Conservation (phyloP, 2,797 vertebrate species). For the Thamnophis elegans region DNA sequence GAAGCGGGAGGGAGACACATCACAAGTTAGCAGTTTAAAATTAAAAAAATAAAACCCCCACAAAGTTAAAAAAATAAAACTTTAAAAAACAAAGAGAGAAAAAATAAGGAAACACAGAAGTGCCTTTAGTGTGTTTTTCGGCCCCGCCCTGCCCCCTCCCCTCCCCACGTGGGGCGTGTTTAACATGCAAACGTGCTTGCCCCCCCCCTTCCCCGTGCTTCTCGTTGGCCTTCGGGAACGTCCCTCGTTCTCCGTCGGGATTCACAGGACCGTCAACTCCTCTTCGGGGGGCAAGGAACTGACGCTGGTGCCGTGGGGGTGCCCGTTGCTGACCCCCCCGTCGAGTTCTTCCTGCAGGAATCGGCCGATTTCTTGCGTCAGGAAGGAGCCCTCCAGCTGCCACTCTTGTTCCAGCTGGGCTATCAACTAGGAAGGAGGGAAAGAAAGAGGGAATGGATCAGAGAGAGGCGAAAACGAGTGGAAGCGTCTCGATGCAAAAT, state of each 20-base stretch:
- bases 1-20: neutral
- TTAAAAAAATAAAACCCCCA: neutral
- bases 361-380: slow-evolving; percentile 78
- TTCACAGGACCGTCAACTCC: slow-evolving; percentile 65
- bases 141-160: neutral
- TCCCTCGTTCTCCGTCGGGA: neutral
- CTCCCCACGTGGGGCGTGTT: neutral
- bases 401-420: slow-evolving; percentile 70
- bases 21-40: neutral
- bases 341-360: slow-evolving; percentile 76
- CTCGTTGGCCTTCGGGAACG: no score
- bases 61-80: neutral
- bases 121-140: slow-evolving; percentile 27
- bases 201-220: neutral
- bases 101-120: neutral
- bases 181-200: neutral
- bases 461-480: no score
- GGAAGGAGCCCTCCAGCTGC: slow-evolving; percentile 66
- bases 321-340: slow-evolving; percentile 65
- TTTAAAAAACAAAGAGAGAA: neutral
- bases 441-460: no score
- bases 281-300: neutral
- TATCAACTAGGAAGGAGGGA: slow-evolving; percentile 64
- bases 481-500: neutral
- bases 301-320: slow-evolving; percentile 1